A percentile compares a stretch with the other conserved stretches of the same genome.
Evolutionary conservation across 2,113 vertebrate species (phyloP).

Genomic region (Corythornis cristatus): DNA sequence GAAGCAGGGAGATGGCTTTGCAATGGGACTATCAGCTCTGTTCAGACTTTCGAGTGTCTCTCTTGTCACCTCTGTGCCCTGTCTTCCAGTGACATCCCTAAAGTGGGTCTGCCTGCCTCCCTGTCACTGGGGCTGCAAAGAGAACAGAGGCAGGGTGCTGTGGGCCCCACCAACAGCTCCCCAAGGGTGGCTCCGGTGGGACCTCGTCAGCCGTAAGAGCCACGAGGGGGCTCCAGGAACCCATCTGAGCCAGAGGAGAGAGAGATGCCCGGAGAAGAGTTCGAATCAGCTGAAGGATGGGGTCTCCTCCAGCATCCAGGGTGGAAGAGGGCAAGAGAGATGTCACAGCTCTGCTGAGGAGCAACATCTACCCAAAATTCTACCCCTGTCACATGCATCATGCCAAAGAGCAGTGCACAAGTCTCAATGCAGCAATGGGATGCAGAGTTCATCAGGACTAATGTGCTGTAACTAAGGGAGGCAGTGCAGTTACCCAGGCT

Average conservation of each 20-base stretch:
- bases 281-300: background rate
- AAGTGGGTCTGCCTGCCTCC: background rate
- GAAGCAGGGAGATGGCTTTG: background rate
- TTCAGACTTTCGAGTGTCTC: background rate
- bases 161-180: background rate
- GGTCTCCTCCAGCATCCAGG: background rate
- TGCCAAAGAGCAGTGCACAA: background rate
- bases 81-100: background rate
- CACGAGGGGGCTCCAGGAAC: constrained; percentile 68
- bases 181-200: background rate
- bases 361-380: background rate
- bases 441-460: background rate
- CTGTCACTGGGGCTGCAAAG: background rate
- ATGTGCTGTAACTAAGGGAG: background rate
- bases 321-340: background rate
- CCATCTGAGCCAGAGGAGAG: background rate
- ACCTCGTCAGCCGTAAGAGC: background rate
- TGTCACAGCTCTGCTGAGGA: background rate
- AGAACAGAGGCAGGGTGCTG: background rate
- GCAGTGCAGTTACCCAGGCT: background rate
- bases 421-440: background rate
- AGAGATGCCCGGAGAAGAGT: background rate
- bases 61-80: background rate
- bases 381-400: background rate
- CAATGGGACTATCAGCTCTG: background rate